Percentiles rank a stretch among this genome's conserved stretches.
These are phyloP conservation scores for Brachyptera putata DNA, from an alignment of 2,888 invertebrate genomes.

Conservation along the genomic window DNA sequence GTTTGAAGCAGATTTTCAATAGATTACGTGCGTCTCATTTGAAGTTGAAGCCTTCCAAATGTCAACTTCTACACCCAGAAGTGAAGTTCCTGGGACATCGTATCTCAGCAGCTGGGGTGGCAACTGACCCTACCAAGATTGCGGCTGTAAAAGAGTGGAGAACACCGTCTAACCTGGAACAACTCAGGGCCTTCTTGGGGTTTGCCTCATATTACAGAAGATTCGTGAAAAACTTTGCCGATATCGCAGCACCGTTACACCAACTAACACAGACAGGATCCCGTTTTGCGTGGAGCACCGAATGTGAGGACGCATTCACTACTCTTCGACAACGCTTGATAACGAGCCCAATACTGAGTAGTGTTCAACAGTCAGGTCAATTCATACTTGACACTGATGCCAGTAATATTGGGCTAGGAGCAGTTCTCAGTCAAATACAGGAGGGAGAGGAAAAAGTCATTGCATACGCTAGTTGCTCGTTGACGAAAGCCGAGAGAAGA, in stretches of 20 bases:
- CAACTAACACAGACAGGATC: not conserved
- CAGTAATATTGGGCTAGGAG: conserved; percentile 24
- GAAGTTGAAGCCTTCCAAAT: conserved; percentile 1
- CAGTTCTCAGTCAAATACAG: conserved; percentile 27
- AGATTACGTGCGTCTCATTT: not conserved
- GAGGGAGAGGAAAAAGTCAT: too few relatives aligned
- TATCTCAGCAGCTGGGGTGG: not conserved
- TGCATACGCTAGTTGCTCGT: too few relatives aligned
- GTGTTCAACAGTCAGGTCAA: not conserved
- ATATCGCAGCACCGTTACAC: not conserved
- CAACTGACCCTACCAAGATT: not conserved
- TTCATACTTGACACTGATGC: conserved; percentile 21
- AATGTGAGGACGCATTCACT: not conserved
- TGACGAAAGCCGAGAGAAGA: too few relatives aligned
- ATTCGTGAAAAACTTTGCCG: not conserved
- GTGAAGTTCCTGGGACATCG: not conserved
- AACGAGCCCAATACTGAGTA: not conserved
- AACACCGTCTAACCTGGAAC: not conserved
- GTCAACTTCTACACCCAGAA: not conserved
- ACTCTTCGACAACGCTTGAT: not conserved
- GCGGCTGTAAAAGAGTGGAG: not conserved
- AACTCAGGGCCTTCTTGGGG: not conserved
- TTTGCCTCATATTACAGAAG: not conserved
- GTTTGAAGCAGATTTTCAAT: not conserved
- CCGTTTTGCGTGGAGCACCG: not conserved